These are phyloP conservation scores for Sipha maydis DNA, from an alignment of 2,888 invertebrate genomes.

Conservation along the genomic window DNA sequence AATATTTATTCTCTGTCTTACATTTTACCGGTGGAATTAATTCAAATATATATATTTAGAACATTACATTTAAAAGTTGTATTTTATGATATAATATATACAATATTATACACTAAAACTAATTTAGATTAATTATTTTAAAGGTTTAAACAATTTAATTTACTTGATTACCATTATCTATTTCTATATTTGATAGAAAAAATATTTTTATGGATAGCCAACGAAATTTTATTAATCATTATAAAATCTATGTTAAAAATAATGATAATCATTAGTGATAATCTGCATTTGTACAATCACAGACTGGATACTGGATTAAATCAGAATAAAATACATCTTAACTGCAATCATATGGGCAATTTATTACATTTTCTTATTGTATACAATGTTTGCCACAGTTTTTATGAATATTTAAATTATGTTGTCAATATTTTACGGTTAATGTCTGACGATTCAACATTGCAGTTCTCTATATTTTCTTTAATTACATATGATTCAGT, in stretches of 20 bases:
- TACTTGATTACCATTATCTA: too few relatives aligned
- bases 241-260: constrained; percentile 5
- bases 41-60: background rate
- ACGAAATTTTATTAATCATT: background rate
- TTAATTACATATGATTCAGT: background rate
- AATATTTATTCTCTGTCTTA: background rate
- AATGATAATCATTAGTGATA: constrained; percentile 6
- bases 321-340: background rate
- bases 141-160: background rate
- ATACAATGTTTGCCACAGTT: background rate
- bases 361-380: background rate
- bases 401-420: background rate
- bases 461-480: background rate
- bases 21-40: background rate
- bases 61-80: background rate
- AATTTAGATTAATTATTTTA: background rate
- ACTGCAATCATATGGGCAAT: constrained; percentile 13
- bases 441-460: background rate
- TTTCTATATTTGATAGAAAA: background rate
- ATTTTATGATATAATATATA: background rate
- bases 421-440: background rate
- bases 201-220: background rate
- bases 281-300: constrained; percentile 16
- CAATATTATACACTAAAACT: background rate
- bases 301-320: background rate